Evolutionary conservation across 2,797 vertebrate species (phyloP).

Genomic region (Chloroceryle inda): DNA sequence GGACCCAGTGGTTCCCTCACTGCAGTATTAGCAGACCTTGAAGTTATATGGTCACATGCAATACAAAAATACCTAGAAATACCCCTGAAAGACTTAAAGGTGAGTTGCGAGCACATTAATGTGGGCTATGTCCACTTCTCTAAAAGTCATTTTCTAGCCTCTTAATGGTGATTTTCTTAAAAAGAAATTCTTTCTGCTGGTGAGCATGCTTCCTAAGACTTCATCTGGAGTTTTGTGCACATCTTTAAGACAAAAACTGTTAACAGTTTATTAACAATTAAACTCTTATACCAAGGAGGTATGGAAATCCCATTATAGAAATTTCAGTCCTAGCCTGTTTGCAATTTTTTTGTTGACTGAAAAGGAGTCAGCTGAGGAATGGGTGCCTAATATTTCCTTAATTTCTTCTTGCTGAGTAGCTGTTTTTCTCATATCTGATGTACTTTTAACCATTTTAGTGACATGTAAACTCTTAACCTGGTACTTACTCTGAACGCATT

Average conservation of each 20-base stretch:
- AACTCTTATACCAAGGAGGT: background rate
- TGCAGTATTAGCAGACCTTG: conserved; percentile 91
- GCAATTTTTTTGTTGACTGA: background rate
- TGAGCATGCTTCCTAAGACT: background rate
- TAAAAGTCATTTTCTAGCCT: background rate
- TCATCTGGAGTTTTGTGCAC: background rate
- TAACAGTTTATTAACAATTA: background rate
- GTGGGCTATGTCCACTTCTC: background rate
- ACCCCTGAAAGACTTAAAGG: conserved; percentile 95
- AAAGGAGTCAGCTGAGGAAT: background rate
- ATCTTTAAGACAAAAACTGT: background rate
- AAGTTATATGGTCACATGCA: conserved; percentile 93
- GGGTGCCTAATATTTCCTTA: background rate
- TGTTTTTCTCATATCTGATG: background rate
- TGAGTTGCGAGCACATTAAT: conserved; percentile 59
- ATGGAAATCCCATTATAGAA: background rate
- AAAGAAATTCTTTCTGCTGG: background rate
- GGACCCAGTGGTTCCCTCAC: conserved; percentile 92
- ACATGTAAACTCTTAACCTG: background rate
- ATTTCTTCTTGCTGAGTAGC: background rate
- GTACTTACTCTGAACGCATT: background rate
- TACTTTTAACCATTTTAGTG: background rate
- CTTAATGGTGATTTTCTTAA: background rate
- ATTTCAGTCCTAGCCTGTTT: background rate
- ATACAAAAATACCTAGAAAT: conserved; percentile 96